Base-by-base conservation (phyloP, 2,113 vertebrate genomes). In the Thunnus thynnus region DNA sequence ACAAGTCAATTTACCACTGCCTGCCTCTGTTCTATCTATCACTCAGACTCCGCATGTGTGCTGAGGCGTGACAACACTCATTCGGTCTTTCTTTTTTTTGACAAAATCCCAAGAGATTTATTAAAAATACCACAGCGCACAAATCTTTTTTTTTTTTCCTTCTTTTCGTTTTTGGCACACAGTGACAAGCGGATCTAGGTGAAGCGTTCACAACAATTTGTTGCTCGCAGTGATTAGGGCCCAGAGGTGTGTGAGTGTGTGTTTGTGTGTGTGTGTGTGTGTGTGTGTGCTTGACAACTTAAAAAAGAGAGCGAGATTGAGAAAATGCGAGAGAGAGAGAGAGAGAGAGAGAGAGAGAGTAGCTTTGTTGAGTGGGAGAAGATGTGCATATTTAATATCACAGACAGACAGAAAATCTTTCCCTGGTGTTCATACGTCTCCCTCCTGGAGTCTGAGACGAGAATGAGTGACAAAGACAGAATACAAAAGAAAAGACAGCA, bases 61-160 rank as follows among this genome's bases (percentile, higher is more conserved):
- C 71, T 77, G 84, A 90, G 83, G 83, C 74, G 58, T 84, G 86
- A 89, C 89, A 91, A 85, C 82, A 85, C 89, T 90, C 66, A 83
- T 89, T 89, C 64, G 12, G 58, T 85, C 78, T 83, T 84, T 89
- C 76, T 82, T 86, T 80, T 30, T 86, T 88, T 87, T 74, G 46
- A 92, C 77, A 85, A 90, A 90, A 84, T 65, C 88, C 71, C 63
- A 27, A 84, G 89, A 90, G 82, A 85, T 91, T 88, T 88, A 90
- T 89, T 88, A 91, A 91, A 91, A 89, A 88, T 80, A 83, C 84
- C 71, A 55, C 25, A 81, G 58, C 55, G 48, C 57, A 64, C 27
- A 46, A 82, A 80, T 36, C 13, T 44, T 51, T 47, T 36, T 47
- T 61, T 63, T 61, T 63, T 58, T 44, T 72, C 36, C 30, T 25